A percentile compares a stretch with the other conserved stretches of the same genome.
These are phyloP conservation scores for Himalopsyche tibetana DNA, from an alignment of 2,888 invertebrate genomes.

Conservation along the genomic window DNA sequence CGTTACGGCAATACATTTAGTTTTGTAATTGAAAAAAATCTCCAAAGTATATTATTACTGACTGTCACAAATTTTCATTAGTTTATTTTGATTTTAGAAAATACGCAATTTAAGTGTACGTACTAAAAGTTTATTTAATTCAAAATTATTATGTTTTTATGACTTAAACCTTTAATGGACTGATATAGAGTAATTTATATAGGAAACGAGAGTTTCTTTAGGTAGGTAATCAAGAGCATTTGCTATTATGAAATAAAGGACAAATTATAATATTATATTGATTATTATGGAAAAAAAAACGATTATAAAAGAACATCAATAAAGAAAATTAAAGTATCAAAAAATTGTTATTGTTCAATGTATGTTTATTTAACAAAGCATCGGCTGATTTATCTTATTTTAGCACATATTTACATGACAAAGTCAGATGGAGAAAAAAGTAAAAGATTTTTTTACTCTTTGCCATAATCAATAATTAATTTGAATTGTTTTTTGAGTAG, in stretches of 20 bases:
- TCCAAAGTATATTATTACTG: background rate
- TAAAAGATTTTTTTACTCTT: no score
- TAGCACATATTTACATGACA: no score
- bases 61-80: slow-evolving; percentile 8
- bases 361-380: no score
- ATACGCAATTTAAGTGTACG: background rate
- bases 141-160: slow-evolving; percentile 48
- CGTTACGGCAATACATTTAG: background rate
- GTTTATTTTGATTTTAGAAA: background rate
- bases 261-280: slow-evolving; percentile 67
- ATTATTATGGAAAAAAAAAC: slow-evolving; percentile 61
- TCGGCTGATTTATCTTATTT: no score
- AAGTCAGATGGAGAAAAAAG: no score
- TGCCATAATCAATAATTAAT: no score
- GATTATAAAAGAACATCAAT: slow-evolving; percentile 58
- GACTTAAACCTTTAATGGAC: slow-evolving; percentile 64
- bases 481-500: no score
- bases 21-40: background rate
- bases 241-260: slow-evolving; percentile 64
- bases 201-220: slow-evolving; percentile 60
- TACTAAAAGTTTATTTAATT: background rate
- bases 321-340: slow-evolving; percentile 59
- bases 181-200: slow-evolving; percentile 62
- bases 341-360: slow-evolving; percentile 59
- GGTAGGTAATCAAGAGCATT: slow-evolving; percentile 61